Conservation (phyloP, 2,888 invertebrate species). For the Rhagophthalmus giganteus region DNA sequence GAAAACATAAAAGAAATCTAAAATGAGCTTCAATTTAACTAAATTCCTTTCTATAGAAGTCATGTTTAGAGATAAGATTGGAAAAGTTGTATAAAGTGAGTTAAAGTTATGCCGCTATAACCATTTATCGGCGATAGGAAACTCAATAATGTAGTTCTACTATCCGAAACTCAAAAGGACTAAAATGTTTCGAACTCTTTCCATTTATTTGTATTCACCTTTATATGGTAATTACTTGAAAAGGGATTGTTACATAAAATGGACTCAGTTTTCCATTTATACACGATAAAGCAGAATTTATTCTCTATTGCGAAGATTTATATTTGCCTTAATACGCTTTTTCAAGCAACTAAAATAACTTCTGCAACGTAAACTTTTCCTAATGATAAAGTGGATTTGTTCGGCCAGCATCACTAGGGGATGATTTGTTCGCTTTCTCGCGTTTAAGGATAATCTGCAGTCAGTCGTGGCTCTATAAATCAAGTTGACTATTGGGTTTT, state of each 20-base stretch:
- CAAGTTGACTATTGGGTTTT: constrained; percentile 40
- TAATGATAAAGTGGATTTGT: constrained; percentile 32
- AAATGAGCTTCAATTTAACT: constrained; percentile 55
- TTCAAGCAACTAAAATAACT: constrained; percentile 11
- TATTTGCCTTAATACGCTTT: constrained; percentile 12
- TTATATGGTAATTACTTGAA: constrained; percentile 11
- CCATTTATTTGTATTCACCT: constrained; percentile 11
- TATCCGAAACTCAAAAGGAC: constrained; percentile 20
- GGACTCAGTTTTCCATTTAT: constrained; percentile 1
- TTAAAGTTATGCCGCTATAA: constrained; percentile 49
- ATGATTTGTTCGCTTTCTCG: constrained; percentile 43
- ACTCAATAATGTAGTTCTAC: constrained; percentile 47
- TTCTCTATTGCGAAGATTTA: too few species aligned
- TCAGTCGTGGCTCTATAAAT: constrained; percentile 46
- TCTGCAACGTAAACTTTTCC: constrained; percentile 24
- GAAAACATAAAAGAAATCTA: constrained; percentile 42
- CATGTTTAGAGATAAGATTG: constrained; percentile 60
- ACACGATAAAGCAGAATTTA: too few species aligned
- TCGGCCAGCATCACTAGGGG: constrained; percentile 29
- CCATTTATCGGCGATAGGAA: constrained; percentile 49
- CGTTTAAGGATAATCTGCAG: constrained; percentile 46
- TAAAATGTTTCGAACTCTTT: constrained; percentile 14
- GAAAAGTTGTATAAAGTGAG: constrained; percentile 58
- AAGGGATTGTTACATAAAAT: constrained; percentile 1
- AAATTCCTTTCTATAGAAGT: constrained; percentile 55